Evolutionary conservation across 2,797 vertebrate species (phyloP).

Genomic region (Acipenser ruthenus): DNA sequence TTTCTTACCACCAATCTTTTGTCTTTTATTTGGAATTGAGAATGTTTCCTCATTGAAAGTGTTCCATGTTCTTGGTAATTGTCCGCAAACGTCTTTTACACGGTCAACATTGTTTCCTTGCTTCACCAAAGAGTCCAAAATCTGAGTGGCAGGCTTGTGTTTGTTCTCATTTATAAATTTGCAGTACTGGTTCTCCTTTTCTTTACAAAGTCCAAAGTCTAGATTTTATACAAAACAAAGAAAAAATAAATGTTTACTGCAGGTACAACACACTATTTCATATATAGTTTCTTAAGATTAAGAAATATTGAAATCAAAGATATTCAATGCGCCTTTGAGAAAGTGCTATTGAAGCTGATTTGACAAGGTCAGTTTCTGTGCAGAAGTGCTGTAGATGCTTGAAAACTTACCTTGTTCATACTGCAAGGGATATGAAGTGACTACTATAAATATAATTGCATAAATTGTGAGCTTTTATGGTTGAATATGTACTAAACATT

Average conservation of each 20-base stretch:
- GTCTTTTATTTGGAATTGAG: not conserved
- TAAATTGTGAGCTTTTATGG: too few relatives aligned
- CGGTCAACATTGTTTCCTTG: not conserved
- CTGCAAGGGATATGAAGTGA: too few relatives aligned
- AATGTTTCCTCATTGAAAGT: not conserved
- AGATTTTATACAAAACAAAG: not conserved
- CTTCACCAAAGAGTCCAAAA: slow-evolving; percentile 5
- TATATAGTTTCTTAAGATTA: too few relatives aligned
- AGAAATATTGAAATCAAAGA: too few relatives aligned
- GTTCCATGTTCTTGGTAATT: not conserved
- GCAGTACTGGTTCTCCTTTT: slow-evolving; percentile 10
- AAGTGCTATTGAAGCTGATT: too few relatives aligned
- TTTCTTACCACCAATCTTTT: accelerated
- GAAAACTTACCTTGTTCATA: too few relatives aligned
- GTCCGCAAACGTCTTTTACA: not conserved
- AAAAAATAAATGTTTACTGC: not conserved
- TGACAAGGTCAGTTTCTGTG: too few relatives aligned
- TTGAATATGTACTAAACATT: too few relatives aligned
- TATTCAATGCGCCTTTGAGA: too few relatives aligned
- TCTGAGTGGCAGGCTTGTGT: not conserved
- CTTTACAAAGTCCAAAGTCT: not conserved
- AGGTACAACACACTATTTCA: not conserved
- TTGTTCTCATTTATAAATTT: slow-evolving; percentile 13
- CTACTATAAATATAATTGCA: too few relatives aligned
- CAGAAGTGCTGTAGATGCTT: too few relatives aligned